Evolutionary conservation across 1,140 invertebrate species (phyloP), one percentile per base, ranked within the genome.

Genomic region (Choristoneura fumiferana): DNA sequence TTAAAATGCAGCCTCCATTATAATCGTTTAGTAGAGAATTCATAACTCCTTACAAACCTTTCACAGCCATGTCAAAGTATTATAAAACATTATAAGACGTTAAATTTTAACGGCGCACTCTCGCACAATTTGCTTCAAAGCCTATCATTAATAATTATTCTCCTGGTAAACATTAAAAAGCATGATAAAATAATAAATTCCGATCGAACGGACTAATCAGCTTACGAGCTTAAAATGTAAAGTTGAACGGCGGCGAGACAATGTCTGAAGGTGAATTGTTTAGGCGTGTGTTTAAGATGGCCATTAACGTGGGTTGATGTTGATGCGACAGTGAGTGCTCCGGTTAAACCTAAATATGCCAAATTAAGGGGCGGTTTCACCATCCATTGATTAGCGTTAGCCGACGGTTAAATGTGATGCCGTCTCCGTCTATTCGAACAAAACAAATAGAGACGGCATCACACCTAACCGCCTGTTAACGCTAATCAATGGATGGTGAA

Each of bases 201-300:
- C 52, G 52, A 36, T 36, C 34, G 52, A 14, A 3, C 34, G 33
- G 14, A 18, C 52, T 54, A 54, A 54, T 34, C 29, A 54, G 52
- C 52, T 54, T 54, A 54, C 29, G 52, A 36, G 52, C 52, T 54
- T 54, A 54, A 54, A 54, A 54, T 54, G 52, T 54, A 54, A 54
- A 54, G 33, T 54, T 54, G 2, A 3, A 29, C 22, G 22, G 22
- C 22, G 22, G 22, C 22, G 22, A 29, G 22, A 29, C 22, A 6
- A 29, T 6, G n/a, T n/a, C n/a, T n/a, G n/a, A n/a, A n/a, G n/a
- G n/a, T n/a, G n/a, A n/a, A n/a, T n/a, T n/a, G n/a, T n/a, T n/a
- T n/a, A n/a, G n/a, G n/a, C n/a, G n/a, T n/a, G n/a, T n/a, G n/a
- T n/a, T n/a, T n/a, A n/a, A n/a, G n/a, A n/a, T n/a, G n/a, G n/a